Conservation (phyloP, 2,888 invertebrate species). For the Caenorhabditis imperialis region DNA sequence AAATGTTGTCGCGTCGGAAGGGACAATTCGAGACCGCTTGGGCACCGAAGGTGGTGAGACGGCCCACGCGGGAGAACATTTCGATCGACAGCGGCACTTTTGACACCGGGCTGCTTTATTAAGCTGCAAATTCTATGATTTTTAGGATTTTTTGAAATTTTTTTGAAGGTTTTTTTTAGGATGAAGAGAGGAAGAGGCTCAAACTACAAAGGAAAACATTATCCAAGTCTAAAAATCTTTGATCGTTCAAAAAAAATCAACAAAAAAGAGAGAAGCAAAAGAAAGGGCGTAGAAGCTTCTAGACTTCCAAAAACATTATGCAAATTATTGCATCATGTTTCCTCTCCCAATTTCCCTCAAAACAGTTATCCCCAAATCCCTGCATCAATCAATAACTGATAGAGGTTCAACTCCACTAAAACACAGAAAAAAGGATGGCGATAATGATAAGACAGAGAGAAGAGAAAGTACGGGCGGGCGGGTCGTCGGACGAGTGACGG, state of each 20-base stretch:
- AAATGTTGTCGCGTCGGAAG: constrained; percentile 44
- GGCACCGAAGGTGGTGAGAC: constrained; percentile 55
- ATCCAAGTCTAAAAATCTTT: no score
- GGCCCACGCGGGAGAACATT: constrained; percentile 57
- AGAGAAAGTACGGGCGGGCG: constrained; percentile 1
- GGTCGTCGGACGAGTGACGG: neutral
- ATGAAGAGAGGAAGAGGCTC: no score
- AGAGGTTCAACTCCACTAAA: neutral
- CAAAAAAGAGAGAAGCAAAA: no score
- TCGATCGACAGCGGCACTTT: constrained; percentile 2
- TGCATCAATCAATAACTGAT: neutral
- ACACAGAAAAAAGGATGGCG: neutral
- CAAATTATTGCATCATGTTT: no score
- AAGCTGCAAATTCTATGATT: constrained; percentile 18
- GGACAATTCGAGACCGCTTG: constrained; percentile 54
- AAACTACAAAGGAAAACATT: no score
- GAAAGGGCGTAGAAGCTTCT: no score
- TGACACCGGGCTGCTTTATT: neutral
- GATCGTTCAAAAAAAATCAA: no score
- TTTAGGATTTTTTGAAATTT: no score
- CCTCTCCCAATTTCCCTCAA: no score
- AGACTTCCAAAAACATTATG: no score
- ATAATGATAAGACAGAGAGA: constrained; percentile 1
- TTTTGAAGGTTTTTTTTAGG: no score
- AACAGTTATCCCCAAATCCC: no score